Evolutionary conservation across 2,888 invertebrate genomes (phyloP).

Genomic region (Ophraella communa): DNA sequence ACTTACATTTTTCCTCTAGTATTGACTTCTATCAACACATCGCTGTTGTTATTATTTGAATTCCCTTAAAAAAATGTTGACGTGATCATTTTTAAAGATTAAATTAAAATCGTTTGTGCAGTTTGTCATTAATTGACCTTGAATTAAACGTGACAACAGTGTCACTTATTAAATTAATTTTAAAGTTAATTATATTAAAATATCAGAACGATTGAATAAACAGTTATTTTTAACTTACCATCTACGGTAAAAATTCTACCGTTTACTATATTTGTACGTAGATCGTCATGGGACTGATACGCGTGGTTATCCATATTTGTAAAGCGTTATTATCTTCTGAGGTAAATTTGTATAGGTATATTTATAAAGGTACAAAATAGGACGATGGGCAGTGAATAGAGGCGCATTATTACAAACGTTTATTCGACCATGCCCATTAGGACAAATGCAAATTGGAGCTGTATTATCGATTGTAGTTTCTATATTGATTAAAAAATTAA

Average conservation of each 20-base stretch:
- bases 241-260: background rate
- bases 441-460: background rate
- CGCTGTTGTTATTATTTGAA: constrained; percentile 51
- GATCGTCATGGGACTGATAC: constrained; percentile 41
- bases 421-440: background rate
- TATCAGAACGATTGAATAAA: too few relatives aligned
- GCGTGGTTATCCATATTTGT: constrained; percentile 46
- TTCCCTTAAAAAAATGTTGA: constrained; percentile 40
- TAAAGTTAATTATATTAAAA: background rate
- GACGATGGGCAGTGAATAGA: background rate
- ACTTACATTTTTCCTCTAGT: constrained; percentile 47
- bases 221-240: background rate
- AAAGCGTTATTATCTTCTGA: background rate
- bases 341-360: background rate
- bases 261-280: background rate
- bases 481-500: constrained; percentile 9
- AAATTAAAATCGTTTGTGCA: background rate
- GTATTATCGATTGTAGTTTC: constrained; percentile 8
- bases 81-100: too few relatives aligned
- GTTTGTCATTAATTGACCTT: background rate
- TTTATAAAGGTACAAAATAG: background rate
- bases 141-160: background rate
- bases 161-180: background rate
- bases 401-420: background rate
- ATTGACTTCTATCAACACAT: constrained; percentile 55